Conservation (phyloP, 1,140 invertebrate species). For the Asbolus verrucosus region DNA sequence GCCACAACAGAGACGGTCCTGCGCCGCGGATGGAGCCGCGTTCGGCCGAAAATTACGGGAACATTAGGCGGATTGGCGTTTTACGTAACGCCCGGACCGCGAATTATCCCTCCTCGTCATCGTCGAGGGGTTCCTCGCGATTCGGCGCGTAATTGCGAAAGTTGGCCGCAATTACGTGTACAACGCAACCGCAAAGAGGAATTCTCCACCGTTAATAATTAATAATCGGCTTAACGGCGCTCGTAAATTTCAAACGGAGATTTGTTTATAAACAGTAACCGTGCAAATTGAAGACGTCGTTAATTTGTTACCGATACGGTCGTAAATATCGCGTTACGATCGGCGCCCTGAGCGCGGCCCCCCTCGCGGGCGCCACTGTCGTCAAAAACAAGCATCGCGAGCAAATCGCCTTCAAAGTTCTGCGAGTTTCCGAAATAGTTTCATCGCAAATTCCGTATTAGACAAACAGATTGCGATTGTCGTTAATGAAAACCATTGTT, state of each 20-base stretch:
- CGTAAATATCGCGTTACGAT: too few relatives aligned
- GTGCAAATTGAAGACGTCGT: slow-evolving; percentile 4
- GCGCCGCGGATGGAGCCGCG: neutral
- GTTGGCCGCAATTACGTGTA: too few relatives aligned
- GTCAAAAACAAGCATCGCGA: too few relatives aligned
- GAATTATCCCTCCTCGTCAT: slow-evolving; percentile 19
- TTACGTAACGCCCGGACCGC: neutral
- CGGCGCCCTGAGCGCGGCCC: too few relatives aligned
- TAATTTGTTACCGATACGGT: neutral
- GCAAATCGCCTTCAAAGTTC: too few relatives aligned
- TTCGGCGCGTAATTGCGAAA: slow-evolving; percentile 10
- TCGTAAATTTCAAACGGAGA: slow-evolving; percentile 34
- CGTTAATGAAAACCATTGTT: neutral
- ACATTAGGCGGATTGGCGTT: slow-evolving; percentile 6
- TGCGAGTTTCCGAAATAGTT: too few relatives aligned
- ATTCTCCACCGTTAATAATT: slow-evolving; percentile 25
- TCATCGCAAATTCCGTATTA: too few relatives aligned
- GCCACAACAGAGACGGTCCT: too few relatives aligned
- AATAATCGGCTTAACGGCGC: slow-evolving; percentile 20
- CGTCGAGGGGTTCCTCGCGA: too few relatives aligned
- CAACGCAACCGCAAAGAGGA: neutral
- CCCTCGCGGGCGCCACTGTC: too few relatives aligned
- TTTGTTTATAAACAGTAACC: slow-evolving; percentile 25
- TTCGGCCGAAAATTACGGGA: slow-evolving; percentile 25
- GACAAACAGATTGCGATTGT: too few relatives aligned